phyloP scores from a whole-genome alignment of 2,113 vertebrate genomes.

The Cygnus buccinator region DNA sequence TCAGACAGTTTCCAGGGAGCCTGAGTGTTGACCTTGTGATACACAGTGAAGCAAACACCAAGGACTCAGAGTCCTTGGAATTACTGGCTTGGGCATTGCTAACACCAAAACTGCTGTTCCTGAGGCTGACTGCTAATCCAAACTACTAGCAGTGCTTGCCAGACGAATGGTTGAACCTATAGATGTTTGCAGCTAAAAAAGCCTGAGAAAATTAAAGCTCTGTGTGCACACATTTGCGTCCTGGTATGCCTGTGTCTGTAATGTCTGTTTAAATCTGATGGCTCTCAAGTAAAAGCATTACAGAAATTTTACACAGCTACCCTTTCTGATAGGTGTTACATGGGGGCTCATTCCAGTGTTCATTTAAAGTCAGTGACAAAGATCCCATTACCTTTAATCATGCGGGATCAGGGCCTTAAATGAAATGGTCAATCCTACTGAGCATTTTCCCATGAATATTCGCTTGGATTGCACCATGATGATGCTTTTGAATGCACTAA shows the following conservation, averaged over 20 bases:
- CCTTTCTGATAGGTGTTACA: conserved; percentile 1
- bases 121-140: background rate
- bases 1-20: background rate
- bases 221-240: background rate
- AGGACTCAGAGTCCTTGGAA: background rate
- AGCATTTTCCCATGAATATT: background rate
- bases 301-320: conserved; percentile 6
- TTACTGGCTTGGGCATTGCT: background rate
- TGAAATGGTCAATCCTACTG: background rate
- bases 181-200: background rate
- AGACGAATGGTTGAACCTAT: background rate
- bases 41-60: background rate
- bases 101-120: background rate
- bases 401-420: background rate
- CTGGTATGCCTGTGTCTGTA: background rate
- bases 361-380: conserved; percentile 7
- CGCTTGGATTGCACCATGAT: background rate
- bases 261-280: background rate
- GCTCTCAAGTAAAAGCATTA: background rate
- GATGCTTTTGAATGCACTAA: background rate
- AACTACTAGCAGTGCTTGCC: background rate
- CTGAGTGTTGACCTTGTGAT: background rate
- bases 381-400: background rate
- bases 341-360: background rate
- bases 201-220: background rate